phyloP scores from a whole-genome alignment of 2,888 invertebrate genomes.

The Drosophila mayaguana region DNA sequence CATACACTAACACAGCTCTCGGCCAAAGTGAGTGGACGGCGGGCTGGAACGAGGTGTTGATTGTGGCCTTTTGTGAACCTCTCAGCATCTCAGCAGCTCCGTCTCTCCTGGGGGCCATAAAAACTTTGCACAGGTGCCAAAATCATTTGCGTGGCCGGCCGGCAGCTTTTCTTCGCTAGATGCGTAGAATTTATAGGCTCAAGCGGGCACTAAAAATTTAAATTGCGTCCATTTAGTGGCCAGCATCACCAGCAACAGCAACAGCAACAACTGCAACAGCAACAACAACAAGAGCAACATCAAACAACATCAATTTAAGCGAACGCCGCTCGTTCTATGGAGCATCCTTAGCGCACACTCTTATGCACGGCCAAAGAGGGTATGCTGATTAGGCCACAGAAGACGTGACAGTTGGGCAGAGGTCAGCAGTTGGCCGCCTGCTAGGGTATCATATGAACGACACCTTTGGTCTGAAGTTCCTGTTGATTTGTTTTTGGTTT shows the following conservation, averaged over 20 bases:
- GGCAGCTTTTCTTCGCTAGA: slow-evolving; percentile 38
- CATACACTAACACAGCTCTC: slow-evolving; percentile 25
- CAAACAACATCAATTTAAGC: slow-evolving; percentile 69
- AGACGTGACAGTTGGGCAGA: neutral
- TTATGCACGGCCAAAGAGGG: neutral
- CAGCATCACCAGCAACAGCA: slow-evolving; percentile 18
- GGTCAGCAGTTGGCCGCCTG: neutral
- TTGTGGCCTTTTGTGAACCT: slow-evolving; percentile 62
- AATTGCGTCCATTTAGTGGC: slow-evolving; percentile 74
- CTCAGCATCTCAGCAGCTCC: slow-evolving; percentile 42
- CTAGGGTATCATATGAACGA: slow-evolving; percentile 11
- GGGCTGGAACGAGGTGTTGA: slow-evolving; percentile 61
- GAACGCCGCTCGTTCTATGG: slow-evolving; percentile 62
- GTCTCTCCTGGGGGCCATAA: slow-evolving; percentile 40
- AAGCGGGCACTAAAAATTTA: slow-evolving; percentile 73
- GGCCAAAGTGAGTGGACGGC: neutral
- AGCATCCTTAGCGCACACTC: slow-evolving; percentile 36
- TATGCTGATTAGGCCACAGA: neutral
- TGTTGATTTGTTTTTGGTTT: neutral
- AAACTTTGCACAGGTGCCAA: slow-evolving; percentile 62
- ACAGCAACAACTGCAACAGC: slow-evolving; percentile 5
- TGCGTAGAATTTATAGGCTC: slow-evolving; percentile 68
- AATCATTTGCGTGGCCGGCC: slow-evolving; percentile 38
- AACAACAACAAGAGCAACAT: slow-evolving; percentile 26
- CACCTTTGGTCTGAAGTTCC: neutral